These are phyloP conservation scores for Mamestra configurata DNA, from an alignment of 1,140 invertebrate species.

Conservation along the genomic window DNA sequence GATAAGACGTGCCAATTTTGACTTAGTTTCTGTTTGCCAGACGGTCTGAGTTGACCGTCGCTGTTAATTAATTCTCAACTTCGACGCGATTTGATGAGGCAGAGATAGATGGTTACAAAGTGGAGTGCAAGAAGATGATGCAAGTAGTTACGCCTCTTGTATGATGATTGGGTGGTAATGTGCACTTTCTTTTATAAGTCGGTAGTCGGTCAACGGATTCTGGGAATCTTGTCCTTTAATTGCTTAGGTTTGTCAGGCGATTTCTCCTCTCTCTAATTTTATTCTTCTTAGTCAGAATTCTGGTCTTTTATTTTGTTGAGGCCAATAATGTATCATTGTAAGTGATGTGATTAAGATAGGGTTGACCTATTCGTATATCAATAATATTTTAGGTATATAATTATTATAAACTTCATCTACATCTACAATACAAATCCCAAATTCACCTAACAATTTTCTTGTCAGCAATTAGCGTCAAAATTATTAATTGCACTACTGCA, in stretches of 20 bases:
- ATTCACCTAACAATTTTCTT: not conserved
- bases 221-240: not conserved
- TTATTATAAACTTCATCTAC: too few species aligned
- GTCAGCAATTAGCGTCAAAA: not conserved
- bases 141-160: constrained; percentile 10
- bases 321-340: not conserved
- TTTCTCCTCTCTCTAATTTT: not conserved
- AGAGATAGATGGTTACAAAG: constrained; percentile 62
- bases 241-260: not conserved
- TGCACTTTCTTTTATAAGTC: not conserved
- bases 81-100: constrained; percentile 64
- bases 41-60: constrained; percentile 60
- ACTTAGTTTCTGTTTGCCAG: constrained; percentile 59
- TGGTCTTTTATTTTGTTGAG: not conserved
- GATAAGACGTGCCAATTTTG: constrained; percentile 80
- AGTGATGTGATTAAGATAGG: not conserved
- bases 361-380: too few species aligned
- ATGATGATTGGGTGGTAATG: constrained; percentile 7
- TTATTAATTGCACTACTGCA: constrained; percentile 3
- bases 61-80: constrained; percentile 76
- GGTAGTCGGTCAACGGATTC: not conserved
- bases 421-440: not conserved
- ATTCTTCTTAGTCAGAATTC: not conserved
- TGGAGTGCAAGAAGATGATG: constrained; percentile 5
- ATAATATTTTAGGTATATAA: too few species aligned